Evolutionary conservation across 2,113 vertebrate species (phyloP), one percentile per base, ranked within the genome.

Genomic region (Paradoxurus hermaphroditus): DNA sequence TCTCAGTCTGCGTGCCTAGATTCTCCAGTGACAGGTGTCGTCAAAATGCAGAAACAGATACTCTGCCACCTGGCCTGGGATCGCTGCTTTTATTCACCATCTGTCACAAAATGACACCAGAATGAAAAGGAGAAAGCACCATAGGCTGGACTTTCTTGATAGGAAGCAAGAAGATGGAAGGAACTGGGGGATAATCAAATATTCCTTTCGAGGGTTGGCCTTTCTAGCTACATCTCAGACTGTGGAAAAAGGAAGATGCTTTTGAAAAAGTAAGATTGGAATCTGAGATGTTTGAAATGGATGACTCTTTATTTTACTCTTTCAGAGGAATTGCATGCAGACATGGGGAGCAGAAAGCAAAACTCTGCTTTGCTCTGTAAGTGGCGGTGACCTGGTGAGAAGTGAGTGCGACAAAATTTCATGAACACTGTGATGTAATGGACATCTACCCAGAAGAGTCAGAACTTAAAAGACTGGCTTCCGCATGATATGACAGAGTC

Each of bases 31-130:
- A 89, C 93, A 97, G 85, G 75, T 96, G 92, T 56, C 90, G 85
- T 88, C 86, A 73, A 77, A 90, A 96, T 68, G 75, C 93, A 98
- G 82, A 89, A 51, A 91, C 34, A 13, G 23, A 97, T 59, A 97
- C 72, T 65, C 31, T 91, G 96, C 97, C 97, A 97, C 97, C 97
- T 90, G 90, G 90, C 89, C 49, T 36, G 82, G 56, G 86, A 82
- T 92, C 73, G 19, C 62, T 75, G 86, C 72, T 96, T 95, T 95
- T 87, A 82, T 77, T 91, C 78, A 93, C 98, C 98, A 98, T 97
- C 98, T 98, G 98, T 92, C 97, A 97, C 79, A 90, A 89, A 90
- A 92, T 27, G 0, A 0, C 25, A 94, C 25, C 19, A 59, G 89
- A 86, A 95, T 77, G 56, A 91, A 95, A 73, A 51, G 84, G 53